Conservation (phyloP, 2,113 vertebrate genomes). For the Rhynchopsitta pachyrhyncha region DNA sequence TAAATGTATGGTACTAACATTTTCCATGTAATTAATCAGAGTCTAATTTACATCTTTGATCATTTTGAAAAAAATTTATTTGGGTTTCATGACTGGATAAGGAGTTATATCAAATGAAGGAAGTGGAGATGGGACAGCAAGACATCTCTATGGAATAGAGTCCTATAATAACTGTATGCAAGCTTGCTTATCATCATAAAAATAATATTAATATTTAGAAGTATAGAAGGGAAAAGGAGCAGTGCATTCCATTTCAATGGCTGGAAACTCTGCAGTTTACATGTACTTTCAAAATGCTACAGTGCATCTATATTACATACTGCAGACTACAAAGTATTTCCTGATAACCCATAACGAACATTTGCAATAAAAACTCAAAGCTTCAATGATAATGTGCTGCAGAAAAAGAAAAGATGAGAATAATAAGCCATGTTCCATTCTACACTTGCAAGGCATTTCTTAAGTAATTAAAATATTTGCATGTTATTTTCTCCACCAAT, state of each 20-base stretch:
- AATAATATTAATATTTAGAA: background rate
- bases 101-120: background rate
- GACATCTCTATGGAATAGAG: background rate
- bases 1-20: background rate
- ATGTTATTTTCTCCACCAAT: background rate
- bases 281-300: background rate
- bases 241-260: background rate
- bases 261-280: background rate
- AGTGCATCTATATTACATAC: background rate
- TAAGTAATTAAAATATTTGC: background rate
- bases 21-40: background rate
- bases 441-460: background rate
- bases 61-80: background rate
- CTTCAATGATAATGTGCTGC: background rate
- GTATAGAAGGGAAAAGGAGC: background rate
- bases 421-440: background rate
- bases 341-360: background rate
- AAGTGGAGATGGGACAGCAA: background rate
- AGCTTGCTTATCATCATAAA: background rate
- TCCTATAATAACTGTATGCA: background rate
- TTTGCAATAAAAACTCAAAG: background rate
- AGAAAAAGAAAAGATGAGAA: background rate
- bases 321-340: background rate
- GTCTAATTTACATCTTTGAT: background rate
- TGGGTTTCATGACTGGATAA: background rate